These are phyloP conservation scores for Eurytoma californica DNA, from an alignment of 2,888 invertebrate genomes.

Conservation along the genomic window DNA sequence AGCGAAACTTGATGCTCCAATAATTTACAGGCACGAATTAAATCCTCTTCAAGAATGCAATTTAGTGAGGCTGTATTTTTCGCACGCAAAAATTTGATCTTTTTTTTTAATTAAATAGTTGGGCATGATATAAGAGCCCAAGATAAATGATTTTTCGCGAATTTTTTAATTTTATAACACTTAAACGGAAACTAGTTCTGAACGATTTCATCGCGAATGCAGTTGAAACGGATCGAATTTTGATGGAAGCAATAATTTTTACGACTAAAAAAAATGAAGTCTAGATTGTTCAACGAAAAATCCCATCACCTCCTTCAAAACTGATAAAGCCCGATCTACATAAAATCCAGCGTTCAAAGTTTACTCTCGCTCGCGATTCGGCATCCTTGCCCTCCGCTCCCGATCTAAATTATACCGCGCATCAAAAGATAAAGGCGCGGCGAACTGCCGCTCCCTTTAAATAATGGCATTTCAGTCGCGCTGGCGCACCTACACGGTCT, in stretches of 20 bases:
- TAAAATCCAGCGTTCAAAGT: neutral
- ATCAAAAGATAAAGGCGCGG: slow-evolving; percentile 44
- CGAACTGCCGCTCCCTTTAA: slow-evolving; percentile 19
- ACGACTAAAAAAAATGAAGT: neutral
- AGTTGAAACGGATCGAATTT: neutral
- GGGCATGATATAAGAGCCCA: neutral
- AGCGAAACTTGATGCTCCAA: slow-evolving; percentile 25
- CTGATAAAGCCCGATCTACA: slow-evolving; percentile 3
- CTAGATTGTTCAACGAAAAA: neutral
- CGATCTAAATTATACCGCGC: slow-evolving; percentile 35
- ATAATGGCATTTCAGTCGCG: slow-evolving; percentile 20
- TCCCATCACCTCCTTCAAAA: slow-evolving; percentile 2
- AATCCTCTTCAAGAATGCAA: slow-evolving; percentile 49
- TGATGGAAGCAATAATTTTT: neutral
- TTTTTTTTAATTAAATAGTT: slow-evolving; percentile 49
- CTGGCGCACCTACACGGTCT: neutral
- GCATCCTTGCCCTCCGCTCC: neutral
- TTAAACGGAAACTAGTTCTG: slow-evolving; percentile 18
- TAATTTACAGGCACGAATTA: slow-evolving; percentile 36
- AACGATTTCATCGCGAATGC: slow-evolving; percentile 9
- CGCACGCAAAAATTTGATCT: slow-evolving; percentile 37
- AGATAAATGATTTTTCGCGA: slow-evolving; percentile 28
- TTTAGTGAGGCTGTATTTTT: slow-evolving; percentile 41
- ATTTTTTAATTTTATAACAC: slow-evolving; percentile 25
- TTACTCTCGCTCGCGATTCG: slow-evolving; percentile 3